Evolutionary conservation across 64 coral and sea anemone genomes (phyloP), one percentile per base, ranked within the genome.

Genomic region (Trachythela sp.): DNA sequence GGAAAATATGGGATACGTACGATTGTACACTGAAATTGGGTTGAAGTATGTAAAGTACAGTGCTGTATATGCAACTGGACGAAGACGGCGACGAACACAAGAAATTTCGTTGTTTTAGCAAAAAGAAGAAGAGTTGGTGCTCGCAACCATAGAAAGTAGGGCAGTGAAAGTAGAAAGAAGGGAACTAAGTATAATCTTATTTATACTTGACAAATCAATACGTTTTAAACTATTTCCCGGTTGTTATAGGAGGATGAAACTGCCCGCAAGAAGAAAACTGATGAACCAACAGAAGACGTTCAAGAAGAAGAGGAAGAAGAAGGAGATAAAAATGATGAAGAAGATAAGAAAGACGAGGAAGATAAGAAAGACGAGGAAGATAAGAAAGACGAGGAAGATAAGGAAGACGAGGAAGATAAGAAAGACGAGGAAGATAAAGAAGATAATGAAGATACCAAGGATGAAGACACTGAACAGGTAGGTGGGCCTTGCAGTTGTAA

Each of bases 271-370:
- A 94, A 94, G 70, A 94, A 94, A 58, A 94, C 92, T 24, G 92
- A 94, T 72, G 92, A 87, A 90, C 92, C 92, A 84, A 90, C 92
- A 32, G 92, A 90, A 40, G 92, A 94, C 51, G 89, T 90, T 54
- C 2, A 3, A 20, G 84, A 90, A 67, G 92, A 94, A 84, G 92
- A 94, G n/a, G 50, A 56, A 22, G 37, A 14, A 9, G 9, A n/a
- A 10, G 3, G 9, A 14, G 59, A 38, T 13, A 13, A 58, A 32
- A 29, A 31, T 24, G 9, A n/a, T 30, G 3, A 24, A 24, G 52
- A 32, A 30, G 9, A 51, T 27, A 32, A 87, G 30, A 13, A 22
- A 2, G 41, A 87, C 8, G 8, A 32, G 24, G 52, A 30, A 87
- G 42, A 59, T 87, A 0, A n/a, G 48, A 11, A 38, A 67, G 36